These are phyloP conservation scores for Illadopsis cleaveri DNA, from an alignment of 2,113 vertebrate species.

Conservation along the genomic window DNA sequence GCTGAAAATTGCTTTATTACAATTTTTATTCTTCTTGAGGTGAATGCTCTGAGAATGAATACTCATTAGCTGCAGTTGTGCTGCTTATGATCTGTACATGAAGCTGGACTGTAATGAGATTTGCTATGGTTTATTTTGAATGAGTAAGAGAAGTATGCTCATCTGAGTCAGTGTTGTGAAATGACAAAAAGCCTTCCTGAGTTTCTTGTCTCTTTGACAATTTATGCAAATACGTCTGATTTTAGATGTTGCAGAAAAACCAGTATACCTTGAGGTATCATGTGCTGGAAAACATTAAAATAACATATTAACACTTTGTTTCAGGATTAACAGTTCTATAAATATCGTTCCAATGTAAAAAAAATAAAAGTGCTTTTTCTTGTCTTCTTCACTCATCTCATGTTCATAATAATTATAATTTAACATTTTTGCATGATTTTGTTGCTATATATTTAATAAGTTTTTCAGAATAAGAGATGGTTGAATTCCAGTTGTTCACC, in stretches of 20 bases:
- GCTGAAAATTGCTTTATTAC: background rate
- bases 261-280: background rate
- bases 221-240: conserved; percentile 27
- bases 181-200: background rate
- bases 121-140: background rate
- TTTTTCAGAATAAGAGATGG: background rate
- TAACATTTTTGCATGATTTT: background rate
- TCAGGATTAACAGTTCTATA: background rate
- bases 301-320: background rate
- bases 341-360: background rate
- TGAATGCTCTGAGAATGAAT: background rate
- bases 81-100: background rate
- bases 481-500: background rate
- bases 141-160: background rate
- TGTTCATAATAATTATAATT: background rate
- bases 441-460: background rate
- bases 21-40: background rate
- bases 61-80: background rate
- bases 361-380: background rate
- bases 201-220: background rate
- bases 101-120: background rate
- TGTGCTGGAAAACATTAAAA: background rate
- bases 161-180: background rate
- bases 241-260: background rate
- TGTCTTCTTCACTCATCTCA: background rate